Base-by-base conservation (phyloP, 2,888 invertebrate genomes). In the Pardosa pseudoannulata region DNA sequence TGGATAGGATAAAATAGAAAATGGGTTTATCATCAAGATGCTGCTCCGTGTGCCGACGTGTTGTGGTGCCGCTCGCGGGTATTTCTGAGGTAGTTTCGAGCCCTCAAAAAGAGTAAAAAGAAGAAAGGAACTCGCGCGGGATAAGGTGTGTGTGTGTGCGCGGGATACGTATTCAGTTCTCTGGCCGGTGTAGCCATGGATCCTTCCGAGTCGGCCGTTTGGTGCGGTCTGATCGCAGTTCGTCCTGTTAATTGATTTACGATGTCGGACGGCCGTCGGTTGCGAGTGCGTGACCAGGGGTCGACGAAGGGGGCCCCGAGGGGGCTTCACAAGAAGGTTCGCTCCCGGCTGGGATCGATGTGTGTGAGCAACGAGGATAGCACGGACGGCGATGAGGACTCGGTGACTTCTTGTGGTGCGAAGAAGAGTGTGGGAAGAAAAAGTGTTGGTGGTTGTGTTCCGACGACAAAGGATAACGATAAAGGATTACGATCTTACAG, bases 371-470 rank as follows among this genome's bases (percentile, higher is more conserved):
- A 73, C 23, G 79, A 79, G 41, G 85, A 79, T 16, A 75, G 74
- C 39, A 70, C 79, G n/a, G 85, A 86, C 27, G 74, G 74, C 13
- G 79, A 79, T 39, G 85, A 79, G 7, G 78, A 85, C 39, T 39
- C 36, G 36, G 36, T 36, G 74, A 41, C 41, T 39, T 67, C 32
- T 23, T n/a, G 6, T 50, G 56, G 32, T 27, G n/a, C 28, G 36
- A 46, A 71, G 27, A 50, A 62, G 70, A 74, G 71, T n/a, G n/a
- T n/a, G n/a, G 41, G 41, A 28, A 28, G 32, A 19, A 31, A 71
- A 56, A 56, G 16, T 7, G 46, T 46, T 7, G 46, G 9, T 46
- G 16, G 46, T 2, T 23, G 23, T 23, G 3, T 19, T 56, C 23
- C 16, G n/a, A 2, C 23, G 56, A 6, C 11, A 1, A 23, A 19